Base-by-base conservation (phyloP, 2,888 invertebrate species). In the Protophormia terraenovae region DNA sequence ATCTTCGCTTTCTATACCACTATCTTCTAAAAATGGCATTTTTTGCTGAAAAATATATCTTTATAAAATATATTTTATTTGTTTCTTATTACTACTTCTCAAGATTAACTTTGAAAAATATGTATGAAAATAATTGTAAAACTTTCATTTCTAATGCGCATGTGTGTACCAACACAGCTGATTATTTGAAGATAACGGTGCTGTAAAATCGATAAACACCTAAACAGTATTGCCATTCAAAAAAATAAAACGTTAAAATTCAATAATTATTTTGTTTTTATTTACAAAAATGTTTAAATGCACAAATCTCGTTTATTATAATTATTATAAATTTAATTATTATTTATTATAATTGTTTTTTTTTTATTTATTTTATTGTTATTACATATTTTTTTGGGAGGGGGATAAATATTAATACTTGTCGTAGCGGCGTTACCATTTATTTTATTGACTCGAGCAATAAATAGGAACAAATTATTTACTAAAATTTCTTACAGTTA, bases 1-100 rank as follows among this genome's bases (percentile, higher is more conserved):
- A 55, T 92, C 92, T 84, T 92, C 92, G 87, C 92, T 92, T 72
- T 92, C 92, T 53, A 92, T 91, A 78, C 92, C 92, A 79, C 92
- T 92, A 60, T 92, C 92, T 86, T 92, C 92, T 90, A 92, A 91
- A 50, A 78, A 58, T 29, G 82, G 84, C 86, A 84, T 87, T 50
- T n/a, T n/a, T n/a, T n/a, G n/a, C n/a, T n/a, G n/a, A n/a, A n/a
- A n/a, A n/a, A n/a, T n/a, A n/a, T n/a, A n/a, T n/a, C n/a, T n/a
- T n/a, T n/a, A n/a, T n/a, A n/a, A n/a, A n/a, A n/a, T n/a, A n/a
- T n/a, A n/a, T n/a, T n/a, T n/a, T n/a, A n/a, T n/a, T n/a, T n/a
- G n/a, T n/a, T n/a, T n/a, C n/a, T n/a, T n/a, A n/a, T n/a, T n/a
- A n/a, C n/a, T 50, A 32, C 7, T 32, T 71, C n/a, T n/a, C n/a